Base-by-base conservation (phyloP, 2,888 invertebrate genomes). In the Papilio elwesi region DNA sequence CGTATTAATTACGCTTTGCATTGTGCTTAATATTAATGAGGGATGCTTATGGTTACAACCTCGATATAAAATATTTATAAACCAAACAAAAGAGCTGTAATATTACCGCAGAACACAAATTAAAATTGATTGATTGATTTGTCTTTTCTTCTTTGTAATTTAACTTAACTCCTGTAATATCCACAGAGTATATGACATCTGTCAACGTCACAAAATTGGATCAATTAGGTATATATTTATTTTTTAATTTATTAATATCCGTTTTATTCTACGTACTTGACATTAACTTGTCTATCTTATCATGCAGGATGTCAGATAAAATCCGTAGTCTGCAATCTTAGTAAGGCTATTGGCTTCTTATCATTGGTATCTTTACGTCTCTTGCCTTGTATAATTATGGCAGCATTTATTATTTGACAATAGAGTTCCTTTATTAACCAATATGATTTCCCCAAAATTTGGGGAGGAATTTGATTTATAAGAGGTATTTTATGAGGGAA, bases 1-100 rank as follows among this genome's bases (percentile, higher is more conserved):
- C 48, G 97, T 96, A 89, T 99, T 99, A 74, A 99, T 97, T 71
- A 99, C 96, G 94, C 97, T 98, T 93, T 99, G 98, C 99, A 99
- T 99, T 84, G 79, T 90, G 43, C n/a, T 38, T 6, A 66, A 47
- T 53, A 38, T 67, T 47, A 43, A 62, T 67, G 9, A 6, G 10
- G 13, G n/a, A 47, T 55, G 51, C 43, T 53, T 53, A 67, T 15
- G 4, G 9, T 51, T 26, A 65, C 0, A n/a, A 43, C 6, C 16
- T 6, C 12, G 12, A 53, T 12, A 55, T 53, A 67, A 47, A 52
- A 55, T 53, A 49, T 57, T 55, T 71, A 26, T 74, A 76, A 70
- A 74, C 70, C 74, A 69, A 74, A 76, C 76, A 77, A 77, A 71
- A 76, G 66, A 71, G 73, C 69, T 72, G 12, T 38, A 65, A 53